Base-by-base conservation (phyloP, 2,888 invertebrate species). In the Smittia sp. region DNA sequence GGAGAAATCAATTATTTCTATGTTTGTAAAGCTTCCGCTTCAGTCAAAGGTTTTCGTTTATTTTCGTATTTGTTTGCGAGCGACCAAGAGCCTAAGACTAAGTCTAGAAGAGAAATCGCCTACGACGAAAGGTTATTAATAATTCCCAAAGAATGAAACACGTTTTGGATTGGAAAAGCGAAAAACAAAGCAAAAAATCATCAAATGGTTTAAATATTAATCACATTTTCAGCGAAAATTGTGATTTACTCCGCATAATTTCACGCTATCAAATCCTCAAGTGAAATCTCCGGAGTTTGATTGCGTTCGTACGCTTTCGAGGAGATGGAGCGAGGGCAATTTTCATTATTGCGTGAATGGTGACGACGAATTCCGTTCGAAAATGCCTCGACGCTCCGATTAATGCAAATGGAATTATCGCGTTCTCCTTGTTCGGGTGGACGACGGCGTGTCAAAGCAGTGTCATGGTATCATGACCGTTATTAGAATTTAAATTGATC, bases 401-500 rank as follows among this genome's bases (percentile, higher is more conserved):
- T 58, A 58, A 63, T 63, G 63, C 63, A 63, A 63, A 63, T 63
- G 63, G 63, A 27, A 63, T 63, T 63, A 63, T 63, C 25, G 63
- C 63, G 63, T 63, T 63, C 27, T n/a, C 11, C 13, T 22, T n/a
- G 22, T 58, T 58, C 58, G 18, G 15, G 15, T 46, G 46, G 46
- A n/a, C 58, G 58, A 22, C 7, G 58, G 24, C 27, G 25, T 63
- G 63, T 25, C 63, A 63, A 24, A 63, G 15, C 63, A 63, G 2
- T 25, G 58, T 58, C 58, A 58, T 58, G 63, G 63, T 63, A 63
- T 63, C 63, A 63, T 63, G 63, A 63, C n/a, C 27, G 63, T 63
- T 63, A 63, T 63, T 63, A 63, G 63, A 63, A 63, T 63, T 63
- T 63, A 63, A 63, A 63, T 63, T 63, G 63, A 63, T 63, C 63